These are phyloP conservation scores for Cosmia trapezina DNA, from an alignment of 2,888 invertebrate species.

Conservation along the genomic window DNA sequence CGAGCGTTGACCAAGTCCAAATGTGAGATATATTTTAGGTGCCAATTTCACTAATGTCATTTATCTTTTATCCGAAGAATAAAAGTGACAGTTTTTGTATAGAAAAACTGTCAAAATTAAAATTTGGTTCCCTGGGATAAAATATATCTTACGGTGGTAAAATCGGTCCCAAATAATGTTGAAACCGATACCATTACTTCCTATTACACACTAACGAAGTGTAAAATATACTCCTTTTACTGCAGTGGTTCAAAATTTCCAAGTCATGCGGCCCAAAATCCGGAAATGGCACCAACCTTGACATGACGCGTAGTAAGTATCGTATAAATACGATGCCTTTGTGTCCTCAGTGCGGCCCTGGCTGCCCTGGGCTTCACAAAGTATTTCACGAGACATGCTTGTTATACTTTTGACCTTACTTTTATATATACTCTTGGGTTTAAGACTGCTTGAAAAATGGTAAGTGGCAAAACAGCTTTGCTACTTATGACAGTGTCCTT, in stretches of 20 bases:
- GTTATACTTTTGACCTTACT: constrained; percentile 23
- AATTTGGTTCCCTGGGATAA: neutral
- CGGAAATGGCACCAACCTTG: constrained; percentile 32
- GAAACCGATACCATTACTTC: neutral
- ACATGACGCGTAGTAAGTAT: constrained; percentile 3
- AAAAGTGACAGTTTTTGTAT: neutral
- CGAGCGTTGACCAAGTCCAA: neutral
- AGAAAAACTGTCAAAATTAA: neutral
- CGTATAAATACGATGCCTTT: constrained; percentile 17
- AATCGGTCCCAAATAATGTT: neutral
- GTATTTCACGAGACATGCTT: constrained; percentile 20
- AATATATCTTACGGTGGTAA: neutral
- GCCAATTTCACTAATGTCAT: neutral
- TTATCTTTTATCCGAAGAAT: neutral
- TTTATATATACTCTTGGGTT: constrained; percentile 18
- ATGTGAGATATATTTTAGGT: neutral
- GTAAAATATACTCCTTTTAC: neutral
- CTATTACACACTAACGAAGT: neutral
- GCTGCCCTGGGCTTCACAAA: constrained; percentile 6
- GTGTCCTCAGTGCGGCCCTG: neutral
- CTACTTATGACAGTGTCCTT: neutral
- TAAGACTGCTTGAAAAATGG: constrained; percentile 28
- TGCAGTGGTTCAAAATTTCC: neutral
- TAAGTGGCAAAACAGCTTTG: constrained; percentile 14
- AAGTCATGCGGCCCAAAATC: constrained; percentile 2